phyloP scores from a whole-genome alignment of 2,888 invertebrate species.

The Mellilla xanthometata region DNA sequence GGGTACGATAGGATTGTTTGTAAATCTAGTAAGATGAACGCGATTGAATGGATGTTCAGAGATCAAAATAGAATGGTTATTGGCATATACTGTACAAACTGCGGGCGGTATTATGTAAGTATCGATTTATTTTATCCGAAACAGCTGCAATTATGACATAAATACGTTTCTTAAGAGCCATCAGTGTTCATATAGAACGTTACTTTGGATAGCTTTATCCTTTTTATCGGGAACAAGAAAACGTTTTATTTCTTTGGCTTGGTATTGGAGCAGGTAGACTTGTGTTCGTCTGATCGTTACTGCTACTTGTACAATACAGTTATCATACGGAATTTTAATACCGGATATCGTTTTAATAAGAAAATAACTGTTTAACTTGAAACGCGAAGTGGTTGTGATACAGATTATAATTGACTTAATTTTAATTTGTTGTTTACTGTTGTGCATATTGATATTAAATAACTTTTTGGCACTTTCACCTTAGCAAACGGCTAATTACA shows the following conservation, averaged over 20 bases:
- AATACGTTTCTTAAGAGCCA: slow-evolving; percentile 73
- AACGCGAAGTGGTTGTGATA: no score
- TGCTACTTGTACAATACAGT: slow-evolving; percentile 12
- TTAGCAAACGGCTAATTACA: no score
- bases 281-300: slow-evolving; percentile 40
- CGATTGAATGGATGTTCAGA: slow-evolving; percentile 46
- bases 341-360: slow-evolving; percentile 16
- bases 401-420: no score
- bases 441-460: no score
- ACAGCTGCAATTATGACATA: slow-evolving; percentile 79
- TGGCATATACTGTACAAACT: slow-evolving; percentile 54
- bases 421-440: no score
- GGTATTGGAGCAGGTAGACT: slow-evolving; percentile 59
- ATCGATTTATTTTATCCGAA: slow-evolving; percentile 78
- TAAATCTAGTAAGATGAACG: slow-evolving; percentile 30
- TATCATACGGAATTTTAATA: slow-evolving; percentile 45
- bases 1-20: slow-evolving; percentile 14
- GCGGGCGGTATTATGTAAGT: slow-evolving; percentile 77
- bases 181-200: slow-evolving; percentile 57
- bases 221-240: slow-evolving; percentile 56
- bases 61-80: slow-evolving; percentile 56
- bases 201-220: slow-evolving; percentile 63
- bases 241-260: slow-evolving; percentile 47
- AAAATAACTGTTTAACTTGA: slow-evolving; percentile 5
- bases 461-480: no score